Conservation (phyloP, 2,888 invertebrate species). For the Drosophila emarginata region DNA sequence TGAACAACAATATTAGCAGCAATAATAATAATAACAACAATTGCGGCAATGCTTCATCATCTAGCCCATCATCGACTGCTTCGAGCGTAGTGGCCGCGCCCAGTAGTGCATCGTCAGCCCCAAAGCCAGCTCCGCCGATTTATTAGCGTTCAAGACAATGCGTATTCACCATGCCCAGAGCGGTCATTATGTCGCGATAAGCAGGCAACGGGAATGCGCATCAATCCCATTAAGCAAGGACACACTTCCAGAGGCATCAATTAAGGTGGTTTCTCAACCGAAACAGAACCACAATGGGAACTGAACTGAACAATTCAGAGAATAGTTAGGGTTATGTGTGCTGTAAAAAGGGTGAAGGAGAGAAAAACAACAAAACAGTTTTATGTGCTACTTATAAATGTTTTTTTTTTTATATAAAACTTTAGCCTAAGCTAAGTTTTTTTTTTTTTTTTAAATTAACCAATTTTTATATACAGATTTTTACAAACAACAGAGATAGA, state of each 20-base stretch:
- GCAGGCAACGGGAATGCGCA: constrained; percentile 54
- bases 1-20: constrained; percentile 36
- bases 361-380: constrained; percentile 19
- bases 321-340: not conserved
- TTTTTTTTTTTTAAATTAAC: constrained; percentile 53
- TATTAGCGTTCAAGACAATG: constrained; percentile 75
- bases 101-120: constrained; percentile 34
- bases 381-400: constrained; percentile 55
- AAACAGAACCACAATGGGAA: not conserved
- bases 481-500: constrained; percentile 29
- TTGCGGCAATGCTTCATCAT: constrained; percentile 69
- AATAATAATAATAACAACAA: constrained; percentile 62
- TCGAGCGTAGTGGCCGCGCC: constrained; percentile 63
- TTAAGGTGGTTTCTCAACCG: not conserved
- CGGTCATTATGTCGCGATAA: constrained; percentile 64
- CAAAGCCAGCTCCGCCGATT: constrained; percentile 68
- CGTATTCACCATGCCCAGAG: constrained; percentile 71
- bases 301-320: not conserved
- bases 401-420: constrained; percentile 45
- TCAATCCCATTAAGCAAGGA: constrained; percentile 8
- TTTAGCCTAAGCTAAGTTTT: constrained; percentile 54
- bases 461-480: constrained; percentile 68
- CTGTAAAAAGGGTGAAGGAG: constrained; percentile 1
- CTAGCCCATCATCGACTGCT: constrained; percentile 71
- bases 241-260: constrained; percentile 1